These are phyloP conservation scores for Anas acuta DNA, from an alignment of 2,797 vertebrate species.

Conservation along the genomic window DNA sequence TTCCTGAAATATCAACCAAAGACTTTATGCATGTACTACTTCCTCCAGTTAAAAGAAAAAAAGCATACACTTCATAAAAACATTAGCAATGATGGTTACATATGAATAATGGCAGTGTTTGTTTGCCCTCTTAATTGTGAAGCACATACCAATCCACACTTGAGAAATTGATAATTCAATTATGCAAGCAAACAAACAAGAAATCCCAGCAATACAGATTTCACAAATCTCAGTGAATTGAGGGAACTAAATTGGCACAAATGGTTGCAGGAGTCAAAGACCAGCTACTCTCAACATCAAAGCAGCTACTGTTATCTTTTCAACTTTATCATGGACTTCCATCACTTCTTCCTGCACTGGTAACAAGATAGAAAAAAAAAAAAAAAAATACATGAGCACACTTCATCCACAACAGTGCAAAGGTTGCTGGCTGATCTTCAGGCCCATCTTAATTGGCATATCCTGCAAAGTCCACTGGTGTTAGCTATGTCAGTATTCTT, in stretches of 20 bases:
- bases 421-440: not conserved
- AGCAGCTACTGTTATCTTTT: not conserved
- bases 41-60: not conserved
- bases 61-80: not conserved
- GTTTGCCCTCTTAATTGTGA: not conserved
- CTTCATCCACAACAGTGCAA: not conserved
- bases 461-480: not conserved
- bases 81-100: not conserved
- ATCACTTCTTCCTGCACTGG: not conserved
- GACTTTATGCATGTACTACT: not conserved
- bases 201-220: not conserved
- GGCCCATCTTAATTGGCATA: not conserved
- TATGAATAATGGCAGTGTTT: not conserved
- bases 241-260: not conserved
- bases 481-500: not conserved
- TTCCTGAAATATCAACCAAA: not conserved
- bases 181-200: not conserved
- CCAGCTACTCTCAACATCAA: not conserved
- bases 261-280: not conserved
- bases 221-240: not conserved
- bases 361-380: not conserved
- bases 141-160: not conserved
- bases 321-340: not conserved
- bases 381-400: accelerated
- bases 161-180: not conserved